These are phyloP conservation scores for Odontomyia ornata DNA, from an alignment of 2,888 invertebrate genomes.

Conservation along the genomic window DNA sequence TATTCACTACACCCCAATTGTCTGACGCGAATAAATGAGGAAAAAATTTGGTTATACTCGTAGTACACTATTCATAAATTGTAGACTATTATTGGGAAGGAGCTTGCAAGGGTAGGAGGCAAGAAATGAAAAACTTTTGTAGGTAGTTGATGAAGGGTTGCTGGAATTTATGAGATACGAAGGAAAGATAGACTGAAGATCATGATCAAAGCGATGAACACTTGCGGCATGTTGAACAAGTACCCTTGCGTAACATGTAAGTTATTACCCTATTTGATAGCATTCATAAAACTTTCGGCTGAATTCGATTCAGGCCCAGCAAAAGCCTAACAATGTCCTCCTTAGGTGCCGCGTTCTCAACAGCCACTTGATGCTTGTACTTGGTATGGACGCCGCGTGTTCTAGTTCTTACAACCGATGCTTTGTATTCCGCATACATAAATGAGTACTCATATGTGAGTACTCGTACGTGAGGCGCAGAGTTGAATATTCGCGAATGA, in stretches of 20 bases:
- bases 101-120: neutral
- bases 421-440: conserved; percentile 4
- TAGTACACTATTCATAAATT: neutral
- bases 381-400: neutral
- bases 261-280: neutral
- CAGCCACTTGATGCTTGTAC: neutral
- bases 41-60: neutral
- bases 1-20: neutral
- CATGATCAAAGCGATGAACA: no score
- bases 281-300: neutral
- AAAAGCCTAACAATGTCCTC: no score
- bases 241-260: no score
- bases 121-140: neutral
- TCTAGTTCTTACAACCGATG: neutral
- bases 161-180: no score
- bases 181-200: no score
- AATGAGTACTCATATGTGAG: neutral
- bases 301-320: neutral
- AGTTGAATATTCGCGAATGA: neutral
- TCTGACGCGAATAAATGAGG: neutral
- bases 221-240: no score
- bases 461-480: neutral
- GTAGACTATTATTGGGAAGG: neutral
- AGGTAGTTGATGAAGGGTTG: no score
- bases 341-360: neutral